phyloP scores from a whole-genome alignment of 2,113 vertebrate species.

The Gymnarchus niloticus region DNA sequence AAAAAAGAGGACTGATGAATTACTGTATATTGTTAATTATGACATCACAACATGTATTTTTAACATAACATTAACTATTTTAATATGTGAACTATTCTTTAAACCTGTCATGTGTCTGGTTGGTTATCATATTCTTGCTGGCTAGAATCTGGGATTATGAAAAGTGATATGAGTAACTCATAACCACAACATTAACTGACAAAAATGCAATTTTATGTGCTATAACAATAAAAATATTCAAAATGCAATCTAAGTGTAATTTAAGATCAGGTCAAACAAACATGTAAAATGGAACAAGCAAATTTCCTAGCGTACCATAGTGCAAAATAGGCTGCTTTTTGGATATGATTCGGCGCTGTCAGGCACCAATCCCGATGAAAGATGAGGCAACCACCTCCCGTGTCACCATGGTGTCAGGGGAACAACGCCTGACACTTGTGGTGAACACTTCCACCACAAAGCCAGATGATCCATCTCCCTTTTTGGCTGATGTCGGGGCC shows the following conservation, averaged over 20 bases:
- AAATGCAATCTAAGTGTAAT: background rate
- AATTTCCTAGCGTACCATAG: background rate
- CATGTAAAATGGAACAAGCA: background rate
- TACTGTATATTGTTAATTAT: background rate
- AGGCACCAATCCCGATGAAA: constrained; percentile 48
- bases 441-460: constrained; percentile 52
- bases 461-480: constrained; percentile 64
- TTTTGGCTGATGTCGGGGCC: constrained; percentile 63
- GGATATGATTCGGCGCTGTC: constrained; percentile 43
- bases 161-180: background rate
- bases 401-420: constrained; percentile 44
- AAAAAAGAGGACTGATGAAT: background rate
- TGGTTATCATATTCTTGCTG: background rate
- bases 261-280: background rate
- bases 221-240: background rate
- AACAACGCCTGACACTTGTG: constrained; percentile 48
- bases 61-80: too few relatives aligned
- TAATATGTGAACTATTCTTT: too few relatives aligned
- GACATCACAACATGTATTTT: background rate
- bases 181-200: background rate
- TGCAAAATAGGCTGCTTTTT: constrained; percentile 17
- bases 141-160: too few relatives aligned
- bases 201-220: background rate
- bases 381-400: constrained; percentile 37
- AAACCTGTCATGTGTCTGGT: background rate